Percentiles rank a stretch among this genome's conserved stretches.
Conservation (phyloP, 2,888 invertebrate species). For the Flexamia atlantica region DNA sequence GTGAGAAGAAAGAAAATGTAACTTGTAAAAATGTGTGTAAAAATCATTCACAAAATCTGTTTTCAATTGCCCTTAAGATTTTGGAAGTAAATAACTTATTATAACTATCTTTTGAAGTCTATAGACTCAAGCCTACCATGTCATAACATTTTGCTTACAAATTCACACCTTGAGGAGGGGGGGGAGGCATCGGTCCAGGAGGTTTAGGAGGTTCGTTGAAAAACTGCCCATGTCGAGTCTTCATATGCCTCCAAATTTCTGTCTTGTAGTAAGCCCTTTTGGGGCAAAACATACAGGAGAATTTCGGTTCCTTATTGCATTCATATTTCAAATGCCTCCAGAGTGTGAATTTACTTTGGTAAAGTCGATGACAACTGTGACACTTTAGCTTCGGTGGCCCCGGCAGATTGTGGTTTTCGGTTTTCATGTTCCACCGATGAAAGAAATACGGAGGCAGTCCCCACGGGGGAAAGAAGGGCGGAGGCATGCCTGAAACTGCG, state of each 20-base stretch:
- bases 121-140: neutral
- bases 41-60: no score
- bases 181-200: neutral
- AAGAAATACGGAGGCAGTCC: conserved; percentile 40
- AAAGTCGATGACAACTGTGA: conserved; percentile 62
- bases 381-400: conserved; percentile 57
- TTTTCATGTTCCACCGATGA: conserved; percentile 28
- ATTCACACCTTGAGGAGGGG: conserved; percentile 34
- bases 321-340: conserved; percentile 78
- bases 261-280: conserved; percentile 68
- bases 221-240: conserved; percentile 61
- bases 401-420: conserved; percentile 2
- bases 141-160: conserved; percentile 22
- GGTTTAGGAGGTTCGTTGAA: conserved; percentile 38
- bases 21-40: no score
- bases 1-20: no score
- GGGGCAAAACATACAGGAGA: conserved; percentile 74
- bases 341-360: conserved; percentile 71
- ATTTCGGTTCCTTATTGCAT: conserved; percentile 72
- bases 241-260: conserved; percentile 65
- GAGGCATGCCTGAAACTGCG: conserved; percentile 22
- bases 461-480: conserved; percentile 42
- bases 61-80: no score
- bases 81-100: no score
- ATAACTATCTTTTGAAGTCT: no score